phyloP scores from a whole-genome alignment of 2,797 vertebrate species.

The Poeciliopsis presidionis region DNA sequence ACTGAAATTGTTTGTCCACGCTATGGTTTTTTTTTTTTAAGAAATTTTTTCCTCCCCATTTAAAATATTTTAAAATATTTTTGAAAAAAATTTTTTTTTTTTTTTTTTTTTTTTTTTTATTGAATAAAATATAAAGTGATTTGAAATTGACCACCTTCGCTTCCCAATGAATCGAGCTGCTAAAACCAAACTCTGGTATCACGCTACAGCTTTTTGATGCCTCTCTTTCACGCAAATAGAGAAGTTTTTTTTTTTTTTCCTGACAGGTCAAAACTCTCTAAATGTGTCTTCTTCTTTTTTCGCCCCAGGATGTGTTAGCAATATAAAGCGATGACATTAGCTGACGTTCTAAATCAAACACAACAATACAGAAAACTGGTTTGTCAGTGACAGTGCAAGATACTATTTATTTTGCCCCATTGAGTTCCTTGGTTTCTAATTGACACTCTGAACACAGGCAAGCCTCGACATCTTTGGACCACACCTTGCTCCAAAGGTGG shows the following conservation, averaged over 20 bases:
- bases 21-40: too few species aligned
- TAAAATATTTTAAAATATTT: too few species aligned
- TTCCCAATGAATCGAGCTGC: not conserved
- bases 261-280: not conserved
- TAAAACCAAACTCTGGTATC: not conserved
- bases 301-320: not conserved
- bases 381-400: not conserved
- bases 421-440: slow-evolving; percentile 13
- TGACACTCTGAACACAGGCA: not conserved
- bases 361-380: slow-evolving; percentile 38
- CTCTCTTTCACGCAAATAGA: not conserved
- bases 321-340: too few species aligned
- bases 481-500: too few species aligned
- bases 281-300: not conserved
- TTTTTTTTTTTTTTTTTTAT: too few species aligned
- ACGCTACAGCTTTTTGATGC: too few species aligned
- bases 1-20: too few species aligned
- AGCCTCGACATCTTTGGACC: slow-evolving; percentile 3
- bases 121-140: not conserved
- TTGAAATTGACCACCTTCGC: not conserved
- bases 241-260: too few species aligned
- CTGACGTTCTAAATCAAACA: not conserved
- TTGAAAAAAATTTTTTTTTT: too few species aligned
- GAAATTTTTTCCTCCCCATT: too few species aligned
- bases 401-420: not conserved